Base-by-base conservation (phyloP, 2,888 invertebrate species). In the Hartigia nigra region DNA sequence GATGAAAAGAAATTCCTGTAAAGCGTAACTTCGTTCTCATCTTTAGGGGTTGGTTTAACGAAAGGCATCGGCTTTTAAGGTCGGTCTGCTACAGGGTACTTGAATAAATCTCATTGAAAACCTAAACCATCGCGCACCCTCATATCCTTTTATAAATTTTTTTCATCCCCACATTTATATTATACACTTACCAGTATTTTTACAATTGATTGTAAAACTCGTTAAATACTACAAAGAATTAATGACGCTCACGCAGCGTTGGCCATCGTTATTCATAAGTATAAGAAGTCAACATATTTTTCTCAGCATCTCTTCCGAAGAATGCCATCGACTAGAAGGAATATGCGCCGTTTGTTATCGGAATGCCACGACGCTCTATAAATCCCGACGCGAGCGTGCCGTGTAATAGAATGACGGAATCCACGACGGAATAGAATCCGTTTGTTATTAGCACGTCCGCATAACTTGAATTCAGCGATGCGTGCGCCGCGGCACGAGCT, bases 371-470 rank as follows among this genome's bases (percentile, higher is more conserved):
- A 76, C 74, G 81, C 78, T 80, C 87, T 81, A 86, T 88, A 88
- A 88, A 88, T 88, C 84, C 78, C 76, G 76, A 75, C 76, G 80
- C 81, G 83, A 79, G 80, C 80, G 82, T 81, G 81, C 76, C 77
- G 80, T 83, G 85, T 84, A 86, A 87, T 85, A 82, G 88, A 87
- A 87, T 85, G 86, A 85, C 84, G 87, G 88, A 88, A 90, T 90
- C 86, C 86, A 81, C 83, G 84, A 80, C 79, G 87, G 86, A 88
- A 88, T 87, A 89, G 90, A 90, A 87, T 88, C 88, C 87, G 88
- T 87, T 88, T 88, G 90, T 90, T 90, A 90, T 90, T 90, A 90
- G 90, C 90, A 86, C 90, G 88, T 88, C 86, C 84, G 84, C 90
- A 89, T 90, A 90, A 88, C 88, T 89, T 83, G 88, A 84, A 88